Evolutionary conservation across 2,113 vertebrate genomes (phyloP).

Genomic region (Tringa solitaria): DNA sequence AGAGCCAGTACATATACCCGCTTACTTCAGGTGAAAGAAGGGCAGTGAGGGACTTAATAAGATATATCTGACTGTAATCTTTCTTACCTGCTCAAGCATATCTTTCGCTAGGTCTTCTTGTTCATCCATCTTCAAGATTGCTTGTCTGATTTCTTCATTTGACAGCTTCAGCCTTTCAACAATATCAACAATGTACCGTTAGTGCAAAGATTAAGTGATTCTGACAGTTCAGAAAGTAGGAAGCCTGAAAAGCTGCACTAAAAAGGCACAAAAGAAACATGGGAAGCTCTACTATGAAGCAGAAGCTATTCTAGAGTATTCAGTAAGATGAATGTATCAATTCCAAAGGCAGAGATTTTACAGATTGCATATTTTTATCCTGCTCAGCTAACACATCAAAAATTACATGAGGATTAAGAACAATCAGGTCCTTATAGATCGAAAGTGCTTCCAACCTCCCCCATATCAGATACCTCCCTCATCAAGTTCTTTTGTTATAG

Average conservation of each 20-base stretch:
- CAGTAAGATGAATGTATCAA: background rate
- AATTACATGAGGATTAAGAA: background rate
- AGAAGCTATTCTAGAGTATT: background rate
- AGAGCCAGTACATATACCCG: background rate
- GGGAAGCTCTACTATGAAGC: background rate
- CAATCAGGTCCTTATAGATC: background rate
- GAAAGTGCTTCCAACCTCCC: background rate
- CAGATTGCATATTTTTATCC: background rate
- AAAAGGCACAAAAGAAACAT: background rate
- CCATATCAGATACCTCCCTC: background rate
- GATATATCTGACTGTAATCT: background rate
- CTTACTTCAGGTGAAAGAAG: background rate
- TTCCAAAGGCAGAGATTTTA: background rate
- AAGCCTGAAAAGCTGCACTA: background rate
- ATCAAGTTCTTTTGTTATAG: background rate
- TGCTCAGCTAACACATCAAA: background rate
- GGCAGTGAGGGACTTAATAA: background rate
- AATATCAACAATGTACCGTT: conserved; percentile 4
- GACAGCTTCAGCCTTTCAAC: conserved; percentile 89
- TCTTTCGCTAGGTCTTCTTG: conserved; percentile 96
- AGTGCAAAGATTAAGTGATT: background rate
- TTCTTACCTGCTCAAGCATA: conserved; percentile 94
- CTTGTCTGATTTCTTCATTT: conserved; percentile 93
- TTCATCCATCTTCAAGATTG: conserved; percentile 95
- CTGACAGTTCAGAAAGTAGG: background rate